A percentile compares a stretch with the other conserved stretches of the same genome.
These are phyloP conservation scores for Limnodromus scolopaceus DNA, from an alignment of 2,797 vertebrate species.

Conservation along the genomic window DNA sequence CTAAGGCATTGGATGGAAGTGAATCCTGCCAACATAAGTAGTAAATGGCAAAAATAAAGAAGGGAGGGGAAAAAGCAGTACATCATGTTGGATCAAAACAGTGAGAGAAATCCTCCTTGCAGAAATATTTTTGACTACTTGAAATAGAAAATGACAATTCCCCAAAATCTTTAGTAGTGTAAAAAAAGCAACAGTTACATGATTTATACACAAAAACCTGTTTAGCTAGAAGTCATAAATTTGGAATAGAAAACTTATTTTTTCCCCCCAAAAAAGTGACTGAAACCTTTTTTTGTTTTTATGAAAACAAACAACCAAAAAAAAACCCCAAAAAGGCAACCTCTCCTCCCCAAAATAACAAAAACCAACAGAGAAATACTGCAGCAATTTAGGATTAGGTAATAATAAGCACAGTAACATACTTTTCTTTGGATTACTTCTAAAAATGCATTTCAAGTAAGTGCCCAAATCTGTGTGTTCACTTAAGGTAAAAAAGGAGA, in stretches of 20 bases:
- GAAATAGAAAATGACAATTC: background rate
- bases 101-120: background rate
- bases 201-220: background rate
- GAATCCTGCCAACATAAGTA: background rate
- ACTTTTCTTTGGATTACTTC: background rate
- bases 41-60: background rate
- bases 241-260: background rate
- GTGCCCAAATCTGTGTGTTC: background rate
- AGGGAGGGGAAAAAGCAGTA: background rate
- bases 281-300: background rate
- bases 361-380: background rate
- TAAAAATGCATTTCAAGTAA: background rate
- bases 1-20: background rate
- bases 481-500: background rate
- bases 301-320: background rate
- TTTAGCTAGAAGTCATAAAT: background rate
- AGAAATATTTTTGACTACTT: background rate
- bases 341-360: no score
- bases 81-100: background rate
- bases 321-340: background rate
- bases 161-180: background rate
- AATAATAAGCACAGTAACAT: background rate
- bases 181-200: background rate
- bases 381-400: background rate
- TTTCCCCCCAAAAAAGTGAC: accelerated